Percentiles rank a stretch among this genome's conserved stretches.
phyloP scores from a whole-genome alignment of 2,113 vertebrate genomes.

The Takifugu bimaculatus region DNA sequence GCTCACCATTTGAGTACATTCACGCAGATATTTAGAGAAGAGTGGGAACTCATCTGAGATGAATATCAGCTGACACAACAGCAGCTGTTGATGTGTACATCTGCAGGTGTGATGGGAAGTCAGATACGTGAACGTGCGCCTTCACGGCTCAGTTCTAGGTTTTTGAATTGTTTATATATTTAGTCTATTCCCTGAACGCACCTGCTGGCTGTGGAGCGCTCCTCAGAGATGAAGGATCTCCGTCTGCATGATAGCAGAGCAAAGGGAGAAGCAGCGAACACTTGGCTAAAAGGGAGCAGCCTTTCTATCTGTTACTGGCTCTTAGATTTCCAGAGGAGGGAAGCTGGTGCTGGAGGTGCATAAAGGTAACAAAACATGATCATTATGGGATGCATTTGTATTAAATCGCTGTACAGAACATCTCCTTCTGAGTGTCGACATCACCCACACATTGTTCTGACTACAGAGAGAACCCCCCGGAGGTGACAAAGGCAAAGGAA shows the following conservation, averaged over 20 bases:
- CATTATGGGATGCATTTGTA: conserved; percentile 79
- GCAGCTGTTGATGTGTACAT: conserved; percentile 17
- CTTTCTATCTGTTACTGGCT: conserved; percentile 58
- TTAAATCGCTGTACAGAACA: conserved; percentile 76
- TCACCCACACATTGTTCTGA: conserved; percentile 74
- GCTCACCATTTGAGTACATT: conserved; percentile 57
- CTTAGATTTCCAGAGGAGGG: conserved; percentile 55
- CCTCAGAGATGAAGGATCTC: conserved; percentile 52
- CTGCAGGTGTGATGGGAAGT: conserved; percentile 35
- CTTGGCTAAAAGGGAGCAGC: conserved; percentile 63
- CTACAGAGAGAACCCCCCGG: conserved; percentile 76
- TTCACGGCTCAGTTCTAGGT: conserved; percentile 15
- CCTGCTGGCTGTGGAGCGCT: conserved; percentile 51
- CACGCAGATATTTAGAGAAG: conserved; percentile 66
- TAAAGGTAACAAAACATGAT: conserved; percentile 77
- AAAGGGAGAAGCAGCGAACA: conserved; percentile 54
- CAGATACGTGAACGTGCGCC: conserved; percentile 5
- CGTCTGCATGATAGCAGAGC: conserved; percentile 42
- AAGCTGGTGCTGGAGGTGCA: conserved; percentile 62
- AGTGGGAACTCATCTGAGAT: conserved; percentile 70
- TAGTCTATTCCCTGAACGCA: conserved; percentile 38
- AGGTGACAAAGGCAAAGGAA: conserved; percentile 75
- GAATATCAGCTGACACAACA: conserved; percentile 26
- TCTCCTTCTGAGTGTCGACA: conserved; percentile 68
- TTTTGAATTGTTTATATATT: conserved; percentile 27